phyloP scores from a whole-genome alignment of 2,113 vertebrate species.

The Salvator merianae region DNA sequence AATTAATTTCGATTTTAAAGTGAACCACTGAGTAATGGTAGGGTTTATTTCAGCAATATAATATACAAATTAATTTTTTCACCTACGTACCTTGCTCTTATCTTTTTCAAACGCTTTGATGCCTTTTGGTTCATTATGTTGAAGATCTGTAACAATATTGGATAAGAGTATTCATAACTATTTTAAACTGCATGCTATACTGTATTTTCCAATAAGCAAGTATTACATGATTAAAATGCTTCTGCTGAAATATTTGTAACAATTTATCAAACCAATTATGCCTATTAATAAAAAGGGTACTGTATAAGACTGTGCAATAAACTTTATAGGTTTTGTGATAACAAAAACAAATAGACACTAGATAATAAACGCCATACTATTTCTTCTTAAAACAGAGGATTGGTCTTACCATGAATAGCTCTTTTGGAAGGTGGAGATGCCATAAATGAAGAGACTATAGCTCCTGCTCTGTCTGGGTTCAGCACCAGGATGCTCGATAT shows the following conservation, averaged over 20 bases:
- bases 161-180: background rate
- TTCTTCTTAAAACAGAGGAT: too few relatives aligned
- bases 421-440: too few relatives aligned
- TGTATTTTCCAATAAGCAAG: too few relatives aligned
- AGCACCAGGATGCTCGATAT: too few relatives aligned
- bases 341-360: too few relatives aligned
- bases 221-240: too few relatives aligned
- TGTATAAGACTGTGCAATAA: background rate
- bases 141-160: conserved; percentile 3
- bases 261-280: background rate
- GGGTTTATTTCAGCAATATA: background rate
- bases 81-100: conserved; percentile 6
- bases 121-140: background rate
- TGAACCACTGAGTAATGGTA: background rate
- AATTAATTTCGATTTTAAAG: background rate
- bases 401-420: too few relatives aligned
- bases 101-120: conserved; percentile 1
- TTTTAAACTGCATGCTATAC: too few relatives aligned
- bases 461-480: too few relatives aligned
- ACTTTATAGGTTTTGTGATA: background rate
- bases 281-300: background rate
- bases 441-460: too few relatives aligned
- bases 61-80: background rate
- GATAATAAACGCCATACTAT: too few relatives aligned
- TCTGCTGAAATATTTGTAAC: too few relatives aligned